phyloP scores from a whole-genome alignment of 2,113 vertebrate genomes.

The Cervus canadensis region DNA sequence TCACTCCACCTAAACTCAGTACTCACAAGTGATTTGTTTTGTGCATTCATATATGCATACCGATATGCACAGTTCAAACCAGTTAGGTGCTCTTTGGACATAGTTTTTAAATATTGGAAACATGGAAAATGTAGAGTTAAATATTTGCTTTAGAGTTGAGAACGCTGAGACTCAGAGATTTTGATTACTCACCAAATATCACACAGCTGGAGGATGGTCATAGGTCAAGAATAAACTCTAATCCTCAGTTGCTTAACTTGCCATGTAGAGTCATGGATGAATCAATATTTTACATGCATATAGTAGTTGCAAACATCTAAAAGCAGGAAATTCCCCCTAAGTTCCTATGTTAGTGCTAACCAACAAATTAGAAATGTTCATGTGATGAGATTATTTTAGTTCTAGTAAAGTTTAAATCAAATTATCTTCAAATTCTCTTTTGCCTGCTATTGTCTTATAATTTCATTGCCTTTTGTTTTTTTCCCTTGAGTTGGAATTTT shows the following conservation, averaged over 20 bases:
- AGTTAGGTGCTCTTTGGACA: neutral
- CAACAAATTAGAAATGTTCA: neutral
- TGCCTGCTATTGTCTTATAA: neutral
- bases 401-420: neutral
- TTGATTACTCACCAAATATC: neutral
- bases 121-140: neutral
- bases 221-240: neutral
- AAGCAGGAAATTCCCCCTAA: neutral
- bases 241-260: neutral
- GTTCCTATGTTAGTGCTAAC: neutral
- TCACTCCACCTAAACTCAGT: neutral
- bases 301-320: neutral
- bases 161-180: neutral
- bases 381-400: neutral
- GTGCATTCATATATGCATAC: neutral
- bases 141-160: neutral
- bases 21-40: neutral
- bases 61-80: neutral
- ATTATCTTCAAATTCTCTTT: neutral
- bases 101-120: neutral
- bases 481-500: neutral
- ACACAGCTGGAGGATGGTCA: neutral
- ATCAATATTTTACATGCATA: neutral
- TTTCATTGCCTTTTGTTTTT: neutral
- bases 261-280: neutral